A percentile compares a stretch with the other conserved stretches of the same genome.
These are phyloP conservation scores for Eulithis testata DNA, from an alignment of 2,888 invertebrate species.

Conservation along the genomic window DNA sequence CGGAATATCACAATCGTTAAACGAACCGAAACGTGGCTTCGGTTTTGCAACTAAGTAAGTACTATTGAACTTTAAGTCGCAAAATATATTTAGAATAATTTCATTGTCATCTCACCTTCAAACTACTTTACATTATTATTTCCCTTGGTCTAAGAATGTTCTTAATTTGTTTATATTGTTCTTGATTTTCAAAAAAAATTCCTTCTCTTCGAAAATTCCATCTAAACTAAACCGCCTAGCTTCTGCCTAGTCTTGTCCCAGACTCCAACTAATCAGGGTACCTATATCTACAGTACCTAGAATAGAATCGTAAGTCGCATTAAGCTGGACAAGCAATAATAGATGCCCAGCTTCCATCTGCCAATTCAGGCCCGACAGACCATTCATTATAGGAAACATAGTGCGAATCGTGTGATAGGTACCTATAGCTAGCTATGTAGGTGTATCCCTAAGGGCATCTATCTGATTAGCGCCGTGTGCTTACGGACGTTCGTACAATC, in stretches of 20 bases:
- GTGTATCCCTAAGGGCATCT: conserved; percentile 26
- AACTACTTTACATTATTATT: too few relatives aligned
- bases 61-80: too few relatives aligned
- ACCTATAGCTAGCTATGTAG: conserved; percentile 1
- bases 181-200: too few relatives aligned
- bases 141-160: too few relatives aligned
- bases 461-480: conserved; percentile 14
- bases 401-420: conserved; percentile 41
- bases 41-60: background rate
- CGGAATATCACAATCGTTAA: conserved; percentile 9
- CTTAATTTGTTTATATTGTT: too few relatives aligned
- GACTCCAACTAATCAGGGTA: too few relatives aligned
- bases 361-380: conserved; percentile 39
- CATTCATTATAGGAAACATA: conserved; percentile 43
- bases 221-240: too few relatives aligned
- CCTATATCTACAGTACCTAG: background rate
- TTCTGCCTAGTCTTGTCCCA: too few relatives aligned
- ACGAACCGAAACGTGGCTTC: conserved; percentile 9
- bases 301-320: conserved; percentile 30
- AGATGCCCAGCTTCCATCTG: conserved; percentile 35
- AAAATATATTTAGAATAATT: too few relatives aligned
- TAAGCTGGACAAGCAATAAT: conserved; percentile 33
- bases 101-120: too few relatives aligned
- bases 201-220: too few relatives aligned
- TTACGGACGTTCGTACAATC: background rate